These are phyloP conservation scores for Hydrocynus forskahlii DNA, from an alignment of 2,797 vertebrate species.

Conservation along the genomic window DNA sequence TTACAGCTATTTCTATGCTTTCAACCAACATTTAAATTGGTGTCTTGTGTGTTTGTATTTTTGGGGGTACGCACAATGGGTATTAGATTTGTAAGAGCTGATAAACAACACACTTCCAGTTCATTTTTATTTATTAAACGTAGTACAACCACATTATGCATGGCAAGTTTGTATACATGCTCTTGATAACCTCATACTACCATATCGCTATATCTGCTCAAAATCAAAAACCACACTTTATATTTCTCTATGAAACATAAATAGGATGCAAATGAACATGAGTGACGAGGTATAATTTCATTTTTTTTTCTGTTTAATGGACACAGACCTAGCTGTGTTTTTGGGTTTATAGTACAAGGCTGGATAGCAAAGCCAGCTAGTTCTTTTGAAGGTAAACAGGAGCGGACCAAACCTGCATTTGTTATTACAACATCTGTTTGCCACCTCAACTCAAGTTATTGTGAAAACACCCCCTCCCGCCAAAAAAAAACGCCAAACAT, in stretches of 20 bases:
- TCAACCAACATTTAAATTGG: too few species aligned
- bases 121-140: slow-evolving; percentile 10
- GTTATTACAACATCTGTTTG: background rate
- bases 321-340: background rate
- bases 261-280: background rate
- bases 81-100: background rate
- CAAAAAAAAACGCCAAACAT: background rate
- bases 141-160: slow-evolving; percentile 3
- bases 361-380: background rate
- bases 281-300: background rate
- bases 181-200: slow-evolving; percentile 4
- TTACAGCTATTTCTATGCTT: too few species aligned
- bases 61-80: too few species aligned
- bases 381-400: background rate
- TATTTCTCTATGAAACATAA: slow-evolving; percentile 3
- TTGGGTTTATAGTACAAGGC: slow-evolving; percentile 2
- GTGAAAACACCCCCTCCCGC: background rate
- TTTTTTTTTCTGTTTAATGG: background rate
- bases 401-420: too few species aligned
- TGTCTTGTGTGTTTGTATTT: too few species aligned
- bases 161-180: slow-evolving; percentile 13
- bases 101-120: background rate
- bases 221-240: background rate
- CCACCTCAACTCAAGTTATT: background rate
- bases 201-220: background rate